Evolutionary conservation across 2,888 invertebrate genomes (phyloP).

Genomic region (Apeira syringaria): DNA sequence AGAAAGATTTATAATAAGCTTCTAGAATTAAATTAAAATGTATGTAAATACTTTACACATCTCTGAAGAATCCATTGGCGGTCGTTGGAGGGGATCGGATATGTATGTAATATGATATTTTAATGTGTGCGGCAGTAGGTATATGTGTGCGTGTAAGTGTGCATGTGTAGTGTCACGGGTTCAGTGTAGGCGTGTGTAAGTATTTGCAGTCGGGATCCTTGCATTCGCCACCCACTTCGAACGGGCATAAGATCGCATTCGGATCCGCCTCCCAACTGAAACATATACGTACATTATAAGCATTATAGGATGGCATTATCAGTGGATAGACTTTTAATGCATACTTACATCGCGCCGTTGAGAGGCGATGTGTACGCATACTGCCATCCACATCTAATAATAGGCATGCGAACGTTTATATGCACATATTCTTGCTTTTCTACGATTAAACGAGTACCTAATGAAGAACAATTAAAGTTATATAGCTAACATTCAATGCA

Average conservation of each 20-base stretch:
- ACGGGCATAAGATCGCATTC: conserved; percentile 77
- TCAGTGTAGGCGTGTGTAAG: conserved; percentile 63
- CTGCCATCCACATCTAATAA: conserved; percentile 50
- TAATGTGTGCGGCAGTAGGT: conserved; percentile 25
- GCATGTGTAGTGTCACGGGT: conserved; percentile 57
- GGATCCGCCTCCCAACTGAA: conserved; percentile 78
- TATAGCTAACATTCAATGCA: conserved; percentile 23
- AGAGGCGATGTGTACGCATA: conserved; percentile 60
- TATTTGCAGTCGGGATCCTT: conserved; percentile 78
- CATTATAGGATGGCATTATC: conserved; percentile 1
- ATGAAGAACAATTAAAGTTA: conserved; percentile 34
- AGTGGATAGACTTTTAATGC: conserved; percentile 54
- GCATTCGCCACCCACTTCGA: conserved; percentile 77
- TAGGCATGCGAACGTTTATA: conserved; percentile 42
- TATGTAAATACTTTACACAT: conserved; percentile 73
- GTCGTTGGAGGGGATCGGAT: conserved; percentile 32
- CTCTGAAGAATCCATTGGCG: conserved; percentile 54
- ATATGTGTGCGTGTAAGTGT: conserved; percentile 33
- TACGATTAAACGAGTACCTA: conserved; percentile 49
- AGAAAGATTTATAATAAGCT: too few species aligned
- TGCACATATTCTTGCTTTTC: conserved; percentile 46
- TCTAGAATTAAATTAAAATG: conserved; percentile 19
- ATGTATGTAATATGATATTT: conserved; percentile 23
- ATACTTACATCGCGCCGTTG: conserved; percentile 64
- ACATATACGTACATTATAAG: conserved; percentile 30